These are phyloP conservation scores for Oreochromis niloticus DNA, from an alignment of 2,113 vertebrate species.

Conservation along the genomic window DNA sequence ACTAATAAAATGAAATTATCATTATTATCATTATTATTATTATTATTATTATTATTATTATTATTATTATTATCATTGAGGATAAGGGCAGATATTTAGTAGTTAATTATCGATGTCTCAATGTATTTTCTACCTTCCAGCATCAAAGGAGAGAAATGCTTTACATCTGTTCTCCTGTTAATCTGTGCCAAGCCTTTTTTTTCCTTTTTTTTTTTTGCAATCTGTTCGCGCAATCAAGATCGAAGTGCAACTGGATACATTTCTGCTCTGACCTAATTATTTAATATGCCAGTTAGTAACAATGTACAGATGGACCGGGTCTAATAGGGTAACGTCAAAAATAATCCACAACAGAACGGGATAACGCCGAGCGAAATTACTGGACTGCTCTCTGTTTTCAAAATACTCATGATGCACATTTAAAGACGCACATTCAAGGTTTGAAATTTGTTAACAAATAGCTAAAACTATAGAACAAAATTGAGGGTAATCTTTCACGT, in stretches of 20 bases:
- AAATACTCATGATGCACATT: neutral
- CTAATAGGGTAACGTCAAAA: neutral
- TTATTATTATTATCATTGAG: neutral
- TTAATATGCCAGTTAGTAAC: slow-evolving; percentile 12
- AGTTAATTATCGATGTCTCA: neutral
- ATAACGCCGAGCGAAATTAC: neutral
- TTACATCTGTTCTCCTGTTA: slow-evolving; percentile 43
- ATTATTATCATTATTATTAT: too few species aligned
- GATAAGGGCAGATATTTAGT: neutral
- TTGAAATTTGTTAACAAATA: neutral
- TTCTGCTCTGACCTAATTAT: slow-evolving; percentile 63
- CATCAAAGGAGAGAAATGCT: slow-evolving; percentile 34
- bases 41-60: neutral
- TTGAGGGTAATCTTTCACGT: fast-evolving
- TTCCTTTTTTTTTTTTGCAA: slow-evolving; percentile 1
- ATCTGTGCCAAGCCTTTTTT: slow-evolving; percentile 24
- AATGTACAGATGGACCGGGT: slow-evolving; percentile 13
- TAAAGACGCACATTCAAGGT: neutral
- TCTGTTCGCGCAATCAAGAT: slow-evolving; percentile 50
- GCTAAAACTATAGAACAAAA: neutral
- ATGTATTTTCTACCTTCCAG: neutral
- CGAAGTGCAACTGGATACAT: slow-evolving; percentile 39
- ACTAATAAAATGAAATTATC: neutral
- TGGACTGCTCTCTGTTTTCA: neutral
- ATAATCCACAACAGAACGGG: neutral